Percentiles rank a stretch among this genome's conserved stretches.
These are phyloP conservation scores for Leptodactylus fallax DNA, from an alignment of 2,797 vertebrate genomes.

Conservation along the genomic window DNA sequence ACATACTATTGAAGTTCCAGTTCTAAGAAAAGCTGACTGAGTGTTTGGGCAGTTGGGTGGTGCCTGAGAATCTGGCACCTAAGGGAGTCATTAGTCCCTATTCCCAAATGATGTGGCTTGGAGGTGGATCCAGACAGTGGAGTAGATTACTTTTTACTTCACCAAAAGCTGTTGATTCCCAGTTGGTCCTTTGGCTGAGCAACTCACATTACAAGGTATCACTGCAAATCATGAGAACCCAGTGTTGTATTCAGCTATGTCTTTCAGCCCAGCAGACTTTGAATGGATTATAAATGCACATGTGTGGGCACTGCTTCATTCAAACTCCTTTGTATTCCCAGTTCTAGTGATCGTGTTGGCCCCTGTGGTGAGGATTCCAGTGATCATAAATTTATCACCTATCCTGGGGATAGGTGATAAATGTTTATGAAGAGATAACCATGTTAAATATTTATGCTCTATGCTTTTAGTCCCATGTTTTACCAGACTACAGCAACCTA, in stretches of 20 bases:
- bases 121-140: not conserved
- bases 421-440: not conserved
- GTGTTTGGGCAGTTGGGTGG: not conserved
- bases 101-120: not conserved
- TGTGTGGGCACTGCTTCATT: too few species aligned
- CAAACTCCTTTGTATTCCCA: not conserved
- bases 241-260: not conserved
- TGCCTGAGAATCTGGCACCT: not conserved
- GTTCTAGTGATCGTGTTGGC: not conserved
- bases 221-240: not conserved
- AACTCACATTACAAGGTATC: not conserved
- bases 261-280: not conserved
- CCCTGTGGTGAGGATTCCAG: too few species aligned
- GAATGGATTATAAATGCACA: too few species aligned
- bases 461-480: not conserved
- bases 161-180: not conserved
- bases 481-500: not conserved
- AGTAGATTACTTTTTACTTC: not conserved
- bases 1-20: not conserved
- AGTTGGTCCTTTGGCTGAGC: not conserved
- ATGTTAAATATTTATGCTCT: not conserved
- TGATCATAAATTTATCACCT: too few species aligned
- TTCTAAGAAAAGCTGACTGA: too few species aligned
- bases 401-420: not conserved
- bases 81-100: not conserved